Evolutionary conservation across 2,113 vertebrate species (phyloP).

Genomic region (Notothenia coriiceps): DNA sequence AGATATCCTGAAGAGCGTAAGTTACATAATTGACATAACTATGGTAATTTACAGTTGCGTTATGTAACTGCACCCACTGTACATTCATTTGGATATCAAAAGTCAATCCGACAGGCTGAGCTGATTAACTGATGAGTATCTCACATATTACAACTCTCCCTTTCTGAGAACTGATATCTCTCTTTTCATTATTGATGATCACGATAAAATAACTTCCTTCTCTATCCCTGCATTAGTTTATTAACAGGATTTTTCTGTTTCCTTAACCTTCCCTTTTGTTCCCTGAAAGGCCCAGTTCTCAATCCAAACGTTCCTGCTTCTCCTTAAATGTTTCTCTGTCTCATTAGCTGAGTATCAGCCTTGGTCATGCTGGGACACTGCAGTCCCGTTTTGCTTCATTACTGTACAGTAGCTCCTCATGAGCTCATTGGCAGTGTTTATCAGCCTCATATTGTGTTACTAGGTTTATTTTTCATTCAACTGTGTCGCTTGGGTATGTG

Average conservation of each 20-base stretch:
- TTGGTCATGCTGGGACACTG: slow-evolving; percentile 11
- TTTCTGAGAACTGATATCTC: not conserved
- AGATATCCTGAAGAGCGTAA: not conserved
- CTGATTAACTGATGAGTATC: slow-evolving; percentile 50
- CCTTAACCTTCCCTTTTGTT: slow-evolving; percentile 32
- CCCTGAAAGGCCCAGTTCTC: not conserved
- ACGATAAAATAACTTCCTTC: slow-evolving; percentile 35
- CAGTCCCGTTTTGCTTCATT: slow-evolving; percentile 18
- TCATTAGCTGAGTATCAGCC: not conserved
- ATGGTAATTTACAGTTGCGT: not conserved
- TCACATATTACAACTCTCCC: slow-evolving; percentile 34
- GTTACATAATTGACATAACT: too few relatives aligned
- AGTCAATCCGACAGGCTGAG: slow-evolving; percentile 27
- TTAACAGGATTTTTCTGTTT: slow-evolving; percentile 23
- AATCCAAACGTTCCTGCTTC: slow-evolving; percentile 16
- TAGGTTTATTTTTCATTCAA: slow-evolving; percentile 71
- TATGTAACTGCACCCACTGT: not conserved
- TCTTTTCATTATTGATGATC: slow-evolving; percentile 31
- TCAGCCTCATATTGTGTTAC: slow-evolving; percentile 65
- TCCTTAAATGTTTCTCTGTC: slow-evolving; percentile 8
- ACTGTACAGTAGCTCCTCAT: slow-evolving; percentile 49
- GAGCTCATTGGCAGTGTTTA: slow-evolving; percentile 71
- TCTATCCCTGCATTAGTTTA: slow-evolving; percentile 29
- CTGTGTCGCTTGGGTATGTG: slow-evolving; percentile 47
- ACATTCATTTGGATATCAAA: slow-evolving; percentile 17